These are phyloP conservation scores for Pantherophis guttatus DNA, from an alignment of 2,113 vertebrate genomes.

Conservation along the genomic window DNA sequence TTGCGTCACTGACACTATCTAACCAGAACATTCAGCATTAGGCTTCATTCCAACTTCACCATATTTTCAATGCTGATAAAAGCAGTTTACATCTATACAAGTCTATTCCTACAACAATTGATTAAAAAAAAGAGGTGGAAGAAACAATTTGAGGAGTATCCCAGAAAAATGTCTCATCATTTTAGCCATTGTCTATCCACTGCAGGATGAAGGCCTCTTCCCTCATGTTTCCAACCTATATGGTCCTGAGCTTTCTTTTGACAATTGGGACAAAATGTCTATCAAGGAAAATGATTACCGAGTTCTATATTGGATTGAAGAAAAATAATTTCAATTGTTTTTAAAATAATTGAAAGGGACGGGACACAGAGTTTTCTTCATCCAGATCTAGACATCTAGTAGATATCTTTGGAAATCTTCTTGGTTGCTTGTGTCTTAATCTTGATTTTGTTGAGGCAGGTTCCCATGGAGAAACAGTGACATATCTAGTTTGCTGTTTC, in stretches of 20 bases:
- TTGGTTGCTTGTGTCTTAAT: constrained; percentile 24
- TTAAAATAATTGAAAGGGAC: constrained; percentile 44
- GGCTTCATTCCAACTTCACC: not conserved
- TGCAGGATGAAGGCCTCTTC: no score
- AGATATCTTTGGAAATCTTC: constrained; percentile 62
- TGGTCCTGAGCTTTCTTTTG: not conserved
- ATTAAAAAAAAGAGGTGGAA: constrained; percentile 45
- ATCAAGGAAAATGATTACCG: constrained; percentile 29
- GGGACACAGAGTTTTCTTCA: constrained; percentile 44
- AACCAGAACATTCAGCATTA: constrained; percentile 23
- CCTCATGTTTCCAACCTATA: no score
- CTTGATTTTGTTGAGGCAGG: not conserved
- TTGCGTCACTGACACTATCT: not conserved
- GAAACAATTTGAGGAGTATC: constrained; percentile 53
- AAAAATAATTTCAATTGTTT: constrained; percentile 62
- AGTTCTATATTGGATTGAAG: constrained; percentile 58
- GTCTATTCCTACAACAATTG: constrained; percentile 50
- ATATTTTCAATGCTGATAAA: constrained; percentile 42
- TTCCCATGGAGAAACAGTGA: not conserved
- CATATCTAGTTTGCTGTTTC: not conserved
- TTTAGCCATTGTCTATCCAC: no score
- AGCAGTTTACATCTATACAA: constrained; percentile 38
- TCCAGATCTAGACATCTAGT: constrained; percentile 62
- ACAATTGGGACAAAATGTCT: no score
- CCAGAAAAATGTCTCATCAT: constrained; percentile 42